phyloP scores from a whole-genome alignment of 2,888 invertebrate genomes.

The Trilocha varians region DNA sequence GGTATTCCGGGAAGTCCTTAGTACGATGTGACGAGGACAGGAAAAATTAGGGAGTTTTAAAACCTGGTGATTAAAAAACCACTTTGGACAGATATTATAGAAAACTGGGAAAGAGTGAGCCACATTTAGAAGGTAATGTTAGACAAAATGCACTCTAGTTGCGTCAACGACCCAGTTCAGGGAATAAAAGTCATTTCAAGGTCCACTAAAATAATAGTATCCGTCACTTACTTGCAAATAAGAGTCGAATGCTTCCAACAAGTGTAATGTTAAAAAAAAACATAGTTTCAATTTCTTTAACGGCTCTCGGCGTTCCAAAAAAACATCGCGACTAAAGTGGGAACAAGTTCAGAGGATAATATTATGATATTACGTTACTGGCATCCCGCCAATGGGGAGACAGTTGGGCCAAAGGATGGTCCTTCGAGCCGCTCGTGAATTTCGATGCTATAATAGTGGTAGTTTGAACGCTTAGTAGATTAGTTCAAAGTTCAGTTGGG shows the following conservation, averaged over 20 bases:
- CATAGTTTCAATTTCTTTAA: constrained; percentile 8
- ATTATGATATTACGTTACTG: constrained; percentile 46
- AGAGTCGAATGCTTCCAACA: neutral
- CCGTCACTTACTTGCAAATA: too few relatives aligned
- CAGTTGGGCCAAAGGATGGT: constrained; percentile 29
- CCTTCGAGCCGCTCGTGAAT: constrained; percentile 31
- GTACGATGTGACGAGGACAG: too few relatives aligned
- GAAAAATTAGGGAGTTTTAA: too few relatives aligned
- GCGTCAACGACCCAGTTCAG: too few relatives aligned
- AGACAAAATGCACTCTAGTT: too few relatives aligned
- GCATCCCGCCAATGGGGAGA: constrained; percentile 34
- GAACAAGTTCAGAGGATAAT: constrained; percentile 27
- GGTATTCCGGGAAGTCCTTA: too few relatives aligned
- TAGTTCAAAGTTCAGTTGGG: constrained; percentile 18
- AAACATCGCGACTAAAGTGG: constrained; percentile 14
- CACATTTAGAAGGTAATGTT: too few relatives aligned
- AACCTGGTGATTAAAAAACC: too few relatives aligned
- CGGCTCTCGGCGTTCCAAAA: constrained; percentile 13
- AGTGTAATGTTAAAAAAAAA: neutral
- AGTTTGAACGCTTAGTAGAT: constrained; percentile 23
- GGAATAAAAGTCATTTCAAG: too few relatives aligned
- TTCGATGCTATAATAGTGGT: constrained; percentile 29
- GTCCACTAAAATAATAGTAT: too few relatives aligned
- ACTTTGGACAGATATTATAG: too few relatives aligned
- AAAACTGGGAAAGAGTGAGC: too few relatives aligned